Base-by-base conservation (phyloP, 1,140 invertebrate species). In the Subanguina moxae region DNA sequence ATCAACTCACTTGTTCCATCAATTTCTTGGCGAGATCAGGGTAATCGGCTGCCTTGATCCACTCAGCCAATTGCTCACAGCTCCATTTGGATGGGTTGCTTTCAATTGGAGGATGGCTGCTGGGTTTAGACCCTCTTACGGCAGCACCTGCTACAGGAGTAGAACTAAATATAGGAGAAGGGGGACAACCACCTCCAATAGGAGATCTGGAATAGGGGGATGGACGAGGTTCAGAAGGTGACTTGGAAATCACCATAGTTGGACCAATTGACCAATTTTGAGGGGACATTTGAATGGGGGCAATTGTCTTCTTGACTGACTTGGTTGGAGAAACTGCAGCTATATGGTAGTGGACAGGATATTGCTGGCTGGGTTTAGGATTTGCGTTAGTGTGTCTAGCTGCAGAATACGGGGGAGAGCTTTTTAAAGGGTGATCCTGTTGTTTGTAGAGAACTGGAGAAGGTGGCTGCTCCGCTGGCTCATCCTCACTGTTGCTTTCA, bases 231-330 rank as follows among this genome's bases (percentile, higher is more conserved):
- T 52, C 48, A 7, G n/a, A 25, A 21, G 48, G 48, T 25, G 48
- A 15, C 48, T 52, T 52, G n/a, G 48, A 52, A 7, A 52, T 52
- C 8, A 8, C 23, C n/a, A 25, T 3, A 15, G 48, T 52, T 19
- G 48, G 48, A 45, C 48, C 48, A 19, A 52, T 52, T 21, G 48
- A 19, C 48, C 48, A 52, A 15, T 52, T 52, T 15, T 52, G 48
- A 52, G n/a, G 48, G 43, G 23, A 52, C 15, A 52, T 38, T 38
- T 11, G 32, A 38, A 38, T 15, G 17, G 48, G n/a, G 3, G 48
- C 15, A 7, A 8, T 3, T 52, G n/a, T 19, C 23, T 19, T 21
- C 43, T 19, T 19, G 48, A 52, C 48, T 25, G 48, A 15, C 8
- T 21, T 52, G 17, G 48, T 52, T 3, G n/a, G 48, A n/a, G n/a